Conservation (phyloP, 2,113 vertebrate genomes). For the Ginglymostoma cirratum region DNA sequence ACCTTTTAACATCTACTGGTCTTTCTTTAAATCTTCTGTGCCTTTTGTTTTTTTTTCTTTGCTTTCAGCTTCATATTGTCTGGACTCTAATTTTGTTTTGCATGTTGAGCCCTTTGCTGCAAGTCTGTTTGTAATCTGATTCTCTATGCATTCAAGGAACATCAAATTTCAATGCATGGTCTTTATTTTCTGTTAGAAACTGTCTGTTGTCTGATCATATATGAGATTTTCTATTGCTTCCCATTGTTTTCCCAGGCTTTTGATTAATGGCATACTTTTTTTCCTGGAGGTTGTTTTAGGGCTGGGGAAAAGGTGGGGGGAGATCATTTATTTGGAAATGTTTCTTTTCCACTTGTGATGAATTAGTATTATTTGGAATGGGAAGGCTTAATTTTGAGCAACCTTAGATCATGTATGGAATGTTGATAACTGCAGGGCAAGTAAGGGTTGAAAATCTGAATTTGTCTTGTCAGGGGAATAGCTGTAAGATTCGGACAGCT, state of each 20-base stretch:
- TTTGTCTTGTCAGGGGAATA: background rate
- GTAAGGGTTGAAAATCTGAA: background rate
- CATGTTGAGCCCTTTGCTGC: background rate
- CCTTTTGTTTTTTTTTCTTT: no score
- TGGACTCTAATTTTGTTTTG: background rate
- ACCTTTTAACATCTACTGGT: background rate
- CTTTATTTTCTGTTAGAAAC: background rate
- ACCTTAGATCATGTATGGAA: background rate
- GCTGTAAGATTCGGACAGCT: no score
- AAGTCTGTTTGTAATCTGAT: background rate
- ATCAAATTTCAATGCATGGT: background rate
- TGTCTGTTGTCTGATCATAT: background rate
- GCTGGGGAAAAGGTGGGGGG: no score
- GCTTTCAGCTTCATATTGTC: background rate
- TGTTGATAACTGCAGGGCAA: background rate
- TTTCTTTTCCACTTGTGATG: background rate
- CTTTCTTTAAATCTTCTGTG: background rate
- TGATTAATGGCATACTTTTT: background rate
- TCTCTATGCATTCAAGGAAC: background rate
- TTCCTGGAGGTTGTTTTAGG: background rate
- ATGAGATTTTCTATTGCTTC: background rate
- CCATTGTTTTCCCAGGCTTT: background rate
- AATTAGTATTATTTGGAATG: background rate
- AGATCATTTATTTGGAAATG: background rate
- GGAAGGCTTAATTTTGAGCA: background rate